Evolutionary conservation across 2,797 vertebrate genomes (phyloP).

Genomic region (Okamejei kenojei): DNA sequence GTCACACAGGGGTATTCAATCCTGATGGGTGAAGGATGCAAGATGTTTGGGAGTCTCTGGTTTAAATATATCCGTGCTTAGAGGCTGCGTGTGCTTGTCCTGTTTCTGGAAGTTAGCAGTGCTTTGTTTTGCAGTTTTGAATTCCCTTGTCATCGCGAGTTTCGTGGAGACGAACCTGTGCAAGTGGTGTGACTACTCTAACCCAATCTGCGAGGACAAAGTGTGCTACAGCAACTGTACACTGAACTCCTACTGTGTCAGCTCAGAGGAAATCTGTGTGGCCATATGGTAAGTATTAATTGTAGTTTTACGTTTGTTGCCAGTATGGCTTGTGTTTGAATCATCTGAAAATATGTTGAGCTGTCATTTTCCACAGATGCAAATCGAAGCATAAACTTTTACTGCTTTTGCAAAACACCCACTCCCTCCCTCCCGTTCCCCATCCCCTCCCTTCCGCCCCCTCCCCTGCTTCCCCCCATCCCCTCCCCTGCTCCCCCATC

Average conservation of each 20-base stretch:
- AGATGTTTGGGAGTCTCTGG: neutral
- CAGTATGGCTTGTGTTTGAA: neutral
- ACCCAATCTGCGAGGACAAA: slow-evolving; percentile 63
- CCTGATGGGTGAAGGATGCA: no score
- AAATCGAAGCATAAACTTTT: neutral
- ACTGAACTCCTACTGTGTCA: slow-evolving; percentile 71
- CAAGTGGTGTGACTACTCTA: slow-evolving; percentile 73
- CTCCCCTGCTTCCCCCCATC: no score
- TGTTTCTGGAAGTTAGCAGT: neutral
- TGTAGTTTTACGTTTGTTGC: neutral
- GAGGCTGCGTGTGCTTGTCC: neutral
- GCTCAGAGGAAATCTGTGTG: slow-evolving; percentile 72
- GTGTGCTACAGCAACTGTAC: slow-evolving; percentile 76
- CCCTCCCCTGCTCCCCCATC: no score
- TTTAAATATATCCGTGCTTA: neutral
- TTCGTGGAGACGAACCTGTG: slow-evolving; percentile 68
- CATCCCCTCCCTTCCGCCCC: no score
- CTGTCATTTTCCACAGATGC: neutral
- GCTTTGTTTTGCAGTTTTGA: slow-evolving; percentile 51
- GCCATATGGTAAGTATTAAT: slow-evolving; percentile 67
- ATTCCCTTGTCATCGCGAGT: slow-evolving; percentile 54
- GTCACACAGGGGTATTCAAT: no score
- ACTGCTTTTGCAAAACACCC: neutral
- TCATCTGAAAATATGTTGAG: neutral
- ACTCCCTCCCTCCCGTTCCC: no score